Conservation (phyloP, 2,113 vertebrate species). For the Heterochromis multidens region DNA sequence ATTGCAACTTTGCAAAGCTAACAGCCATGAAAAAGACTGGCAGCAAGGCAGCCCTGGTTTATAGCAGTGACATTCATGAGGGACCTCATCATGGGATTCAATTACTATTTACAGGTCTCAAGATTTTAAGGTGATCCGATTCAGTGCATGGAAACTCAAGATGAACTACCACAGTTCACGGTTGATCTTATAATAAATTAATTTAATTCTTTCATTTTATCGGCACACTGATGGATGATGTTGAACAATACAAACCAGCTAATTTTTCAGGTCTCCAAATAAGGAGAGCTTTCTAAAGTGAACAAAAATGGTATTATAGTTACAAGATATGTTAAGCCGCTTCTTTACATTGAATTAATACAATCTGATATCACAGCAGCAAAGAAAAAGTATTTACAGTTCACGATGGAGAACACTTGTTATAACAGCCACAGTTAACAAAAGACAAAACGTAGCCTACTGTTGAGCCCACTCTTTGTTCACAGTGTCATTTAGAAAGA, state of each 20-base stretch:
- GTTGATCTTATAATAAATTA: not conserved
- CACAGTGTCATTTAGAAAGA: slow-evolving; percentile 3
- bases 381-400: slow-evolving; percentile 35
- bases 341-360: slow-evolving; percentile 21
- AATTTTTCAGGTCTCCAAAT: not conserved
- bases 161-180: not conserved
- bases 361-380: slow-evolving; percentile 10
- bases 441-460: slow-evolving; percentile 10
- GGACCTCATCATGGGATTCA: slow-evolving; percentile 2
- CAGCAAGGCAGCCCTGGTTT: not conserved
- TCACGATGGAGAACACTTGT: not conserved
- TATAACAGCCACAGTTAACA: not conserved
- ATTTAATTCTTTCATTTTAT: not conserved
- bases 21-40: not conserved
- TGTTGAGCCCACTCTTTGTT: slow-evolving; percentile 23
- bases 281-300: not conserved
- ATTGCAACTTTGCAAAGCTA: not conserved
- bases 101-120: not conserved
- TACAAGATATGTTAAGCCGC: slow-evolving; percentile 3
- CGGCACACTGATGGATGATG: not conserved
- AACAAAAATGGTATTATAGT: not conserved
- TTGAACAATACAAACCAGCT: not conserved
- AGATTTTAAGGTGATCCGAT: slow-evolving; percentile 1
- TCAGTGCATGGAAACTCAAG: not conserved
- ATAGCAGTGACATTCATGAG: not conserved